These are phyloP conservation scores for Geophilus truncorum DNA, from an alignment of 2,888 invertebrate species.

Conservation along the genomic window DNA sequence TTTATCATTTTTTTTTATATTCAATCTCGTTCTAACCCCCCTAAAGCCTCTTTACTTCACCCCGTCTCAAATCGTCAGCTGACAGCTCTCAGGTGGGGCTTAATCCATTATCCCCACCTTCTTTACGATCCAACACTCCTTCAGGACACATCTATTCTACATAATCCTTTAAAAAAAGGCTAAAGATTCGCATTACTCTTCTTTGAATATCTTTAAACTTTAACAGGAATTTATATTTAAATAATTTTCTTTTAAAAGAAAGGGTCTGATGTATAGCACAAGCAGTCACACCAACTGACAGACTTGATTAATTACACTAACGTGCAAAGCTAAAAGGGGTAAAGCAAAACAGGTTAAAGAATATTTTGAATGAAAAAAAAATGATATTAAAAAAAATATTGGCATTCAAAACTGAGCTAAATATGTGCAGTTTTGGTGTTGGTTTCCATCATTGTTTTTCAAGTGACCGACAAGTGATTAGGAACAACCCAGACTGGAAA, in stretches of 20 bases:
- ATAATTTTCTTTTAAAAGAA: neutral
- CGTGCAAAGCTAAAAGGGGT: constrained; percentile 8
- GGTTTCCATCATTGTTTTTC: too few species aligned
- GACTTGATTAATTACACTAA: constrained; percentile 15
- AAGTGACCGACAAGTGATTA: too few species aligned
- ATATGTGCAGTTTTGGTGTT: too few species aligned
- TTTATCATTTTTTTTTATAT: neutral
- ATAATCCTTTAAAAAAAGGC: neutral
- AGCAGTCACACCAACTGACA: constrained; percentile 24
- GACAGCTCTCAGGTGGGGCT: constrained; percentile 25
- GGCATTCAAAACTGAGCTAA: neutral
- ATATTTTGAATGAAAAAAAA: neutral
- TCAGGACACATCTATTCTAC: constrained; percentile 25
- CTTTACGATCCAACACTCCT: constrained; percentile 25
- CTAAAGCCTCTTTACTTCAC: constrained; percentile 21
- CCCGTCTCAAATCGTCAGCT: constrained; percentile 25
- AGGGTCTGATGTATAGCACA: neutral
- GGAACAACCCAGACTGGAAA: too few species aligned
- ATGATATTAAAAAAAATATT: neutral
- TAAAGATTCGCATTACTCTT: constrained; percentile 1
- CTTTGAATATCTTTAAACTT: neutral
- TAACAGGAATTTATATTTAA: constrained; percentile 2
- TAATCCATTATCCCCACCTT: constrained; percentile 27
- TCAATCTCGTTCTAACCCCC: constrained; percentile 18
- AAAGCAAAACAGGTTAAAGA: constrained; percentile 1